Evolutionary conservation across 2,888 invertebrate species (phyloP).

Genomic region (Flabesymbios commensalis): DNA sequence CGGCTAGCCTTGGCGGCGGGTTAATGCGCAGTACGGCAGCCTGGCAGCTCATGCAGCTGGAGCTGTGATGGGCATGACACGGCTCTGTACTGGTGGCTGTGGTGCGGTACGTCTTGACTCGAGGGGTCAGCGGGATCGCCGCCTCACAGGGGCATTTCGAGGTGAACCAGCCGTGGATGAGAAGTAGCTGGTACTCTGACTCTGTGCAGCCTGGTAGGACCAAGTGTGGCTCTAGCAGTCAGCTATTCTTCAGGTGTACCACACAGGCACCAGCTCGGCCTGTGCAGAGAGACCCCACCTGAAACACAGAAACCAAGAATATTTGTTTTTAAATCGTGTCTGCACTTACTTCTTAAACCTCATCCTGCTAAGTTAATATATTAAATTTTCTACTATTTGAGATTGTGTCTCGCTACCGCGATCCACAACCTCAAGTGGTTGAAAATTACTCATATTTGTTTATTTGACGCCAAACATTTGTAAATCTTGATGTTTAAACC

Average conservation of each 20-base stretch:
- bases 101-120: conserved; percentile 6
- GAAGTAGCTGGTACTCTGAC: conserved; percentile 1
- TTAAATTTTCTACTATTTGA: too few species aligned
- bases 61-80: too few species aligned
- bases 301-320: too few species aligned
- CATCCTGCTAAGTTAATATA: too few species aligned
- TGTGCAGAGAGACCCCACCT: conserved; percentile 77
- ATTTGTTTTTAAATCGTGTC: background rate
- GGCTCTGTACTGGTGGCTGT: conserved; percentile 11
- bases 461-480: too few species aligned
- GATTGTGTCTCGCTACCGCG: too few species aligned
- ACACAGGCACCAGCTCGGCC: conserved; percentile 89
- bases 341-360: too few species aligned
- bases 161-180: conserved; percentile 10
- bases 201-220: conserved; percentile 1
- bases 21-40: background rate
- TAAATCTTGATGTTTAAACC: too few species aligned
- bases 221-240: conserved; percentile 26
- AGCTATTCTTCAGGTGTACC: conserved; percentile 64
- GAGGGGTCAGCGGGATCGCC: background rate
- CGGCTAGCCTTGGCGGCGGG: background rate
- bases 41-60: too few species aligned
- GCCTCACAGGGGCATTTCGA: conserved; percentile 5
- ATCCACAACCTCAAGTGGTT: too few species aligned
- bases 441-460: too few species aligned